Percentiles rank a stretch among this genome's conserved stretches.
phyloP scores from a whole-genome alignment of 2,797 vertebrate genomes.

The Silurus lanzhouensis region DNA sequence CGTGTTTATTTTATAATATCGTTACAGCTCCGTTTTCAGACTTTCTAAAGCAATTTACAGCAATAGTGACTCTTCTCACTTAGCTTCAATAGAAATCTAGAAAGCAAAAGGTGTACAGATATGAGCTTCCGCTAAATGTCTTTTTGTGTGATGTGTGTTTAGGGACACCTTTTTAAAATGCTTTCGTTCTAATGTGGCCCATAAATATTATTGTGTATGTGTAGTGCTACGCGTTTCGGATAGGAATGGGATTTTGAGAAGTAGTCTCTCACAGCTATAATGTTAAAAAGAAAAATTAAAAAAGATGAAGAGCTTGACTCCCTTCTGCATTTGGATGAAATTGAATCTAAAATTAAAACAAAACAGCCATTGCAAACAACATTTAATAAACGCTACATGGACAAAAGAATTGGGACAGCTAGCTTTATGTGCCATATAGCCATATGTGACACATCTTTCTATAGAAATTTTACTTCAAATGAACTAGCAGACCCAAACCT shows the following conservation, averaged over 20 bases:
- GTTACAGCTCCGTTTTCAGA: neutral
- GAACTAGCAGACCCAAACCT: too few relatives aligned
- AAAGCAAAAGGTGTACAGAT: neutral
- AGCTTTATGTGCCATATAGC: too few relatives aligned
- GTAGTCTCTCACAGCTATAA: neutral
- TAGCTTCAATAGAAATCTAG: neutral
- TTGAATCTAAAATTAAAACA: neutral
- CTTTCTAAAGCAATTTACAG: slow-evolving; percentile 14
- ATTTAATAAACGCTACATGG: neutral
- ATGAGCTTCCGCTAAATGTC: slow-evolving; percentile 10
- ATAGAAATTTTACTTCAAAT: too few relatives aligned
- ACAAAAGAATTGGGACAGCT: too few relatives aligned
- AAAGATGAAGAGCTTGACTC: neutral
- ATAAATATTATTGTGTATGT: neutral
- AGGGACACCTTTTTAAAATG: neutral
- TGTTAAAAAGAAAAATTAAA: neutral
- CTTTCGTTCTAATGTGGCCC: neutral
- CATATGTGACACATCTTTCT: too few relatives aligned
- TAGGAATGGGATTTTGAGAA: neutral
- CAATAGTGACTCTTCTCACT: neutral
- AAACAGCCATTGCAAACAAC: slow-evolving; percentile 6
- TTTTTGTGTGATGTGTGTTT: slow-evolving; percentile 17
- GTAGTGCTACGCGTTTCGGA: neutral
- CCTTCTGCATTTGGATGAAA: slow-evolving; percentile 13
- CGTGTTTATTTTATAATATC: neutral